These are phyloP conservation scores for Theristicus caerulescens DNA, from an alignment of 2,113 vertebrate species.

Conservation along the genomic window DNA sequence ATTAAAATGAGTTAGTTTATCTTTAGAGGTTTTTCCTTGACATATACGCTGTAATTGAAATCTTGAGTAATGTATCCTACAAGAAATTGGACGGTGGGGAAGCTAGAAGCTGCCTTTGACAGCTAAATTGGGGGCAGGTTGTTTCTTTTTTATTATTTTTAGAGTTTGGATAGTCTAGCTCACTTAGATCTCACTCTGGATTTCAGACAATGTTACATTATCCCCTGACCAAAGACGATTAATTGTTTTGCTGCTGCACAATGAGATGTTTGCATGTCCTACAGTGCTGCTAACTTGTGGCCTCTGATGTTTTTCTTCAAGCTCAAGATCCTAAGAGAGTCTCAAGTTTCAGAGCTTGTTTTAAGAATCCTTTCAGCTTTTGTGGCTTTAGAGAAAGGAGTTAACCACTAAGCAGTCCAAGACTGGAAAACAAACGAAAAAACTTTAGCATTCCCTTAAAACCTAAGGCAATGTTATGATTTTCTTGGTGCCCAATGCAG, in stretches of 20 bases:
- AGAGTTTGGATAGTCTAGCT: background rate
- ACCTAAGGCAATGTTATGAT: background rate
- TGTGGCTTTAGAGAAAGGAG: background rate
- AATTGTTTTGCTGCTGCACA: background rate
- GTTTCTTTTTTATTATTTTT: background rate
- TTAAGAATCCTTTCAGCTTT: background rate
- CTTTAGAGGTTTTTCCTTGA: constrained; percentile 7
- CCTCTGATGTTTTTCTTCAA: background rate
- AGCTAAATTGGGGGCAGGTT: background rate
- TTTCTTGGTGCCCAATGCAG: background rate
- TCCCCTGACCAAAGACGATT: background rate
- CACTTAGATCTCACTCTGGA: background rate
- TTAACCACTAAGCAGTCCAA: background rate
- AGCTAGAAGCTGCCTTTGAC: background rate
- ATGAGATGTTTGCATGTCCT: background rate
- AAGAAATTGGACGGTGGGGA: background rate
- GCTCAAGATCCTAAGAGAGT: background rate
- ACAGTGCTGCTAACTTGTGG: background rate
- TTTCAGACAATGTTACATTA: background rate
- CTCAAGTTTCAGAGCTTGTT: background rate
- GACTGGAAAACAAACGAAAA: background rate
- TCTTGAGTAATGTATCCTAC: background rate
- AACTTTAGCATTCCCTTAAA: background rate
- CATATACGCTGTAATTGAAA: background rate
- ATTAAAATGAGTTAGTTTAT: background rate